Evolutionary conservation across 2,797 vertebrate genomes (phyloP).

Genomic region (Poeciliopsis paucimaculata): DNA sequence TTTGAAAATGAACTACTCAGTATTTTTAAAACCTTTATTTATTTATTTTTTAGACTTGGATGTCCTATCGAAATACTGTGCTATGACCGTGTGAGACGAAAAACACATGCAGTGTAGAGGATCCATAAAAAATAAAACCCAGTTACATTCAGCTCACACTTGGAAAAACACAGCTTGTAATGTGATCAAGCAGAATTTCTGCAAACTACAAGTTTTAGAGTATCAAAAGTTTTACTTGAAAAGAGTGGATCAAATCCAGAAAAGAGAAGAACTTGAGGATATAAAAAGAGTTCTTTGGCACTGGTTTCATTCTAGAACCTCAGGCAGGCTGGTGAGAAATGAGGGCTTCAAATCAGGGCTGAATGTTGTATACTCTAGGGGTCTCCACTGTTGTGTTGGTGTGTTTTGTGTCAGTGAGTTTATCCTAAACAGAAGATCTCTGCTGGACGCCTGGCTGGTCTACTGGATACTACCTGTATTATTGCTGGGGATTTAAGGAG

Average conservation of each 20-base stretch:
- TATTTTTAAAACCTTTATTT: background rate
- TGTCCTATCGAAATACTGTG: background rate
- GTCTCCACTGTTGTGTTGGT: background rate
- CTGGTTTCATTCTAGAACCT: constrained; percentile 10
- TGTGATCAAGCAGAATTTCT: background rate
- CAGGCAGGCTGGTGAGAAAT: constrained; percentile 9
- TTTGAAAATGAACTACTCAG: background rate
- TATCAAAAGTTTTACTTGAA: background rate
- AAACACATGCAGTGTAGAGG: background rate
- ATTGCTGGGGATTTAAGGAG: background rate
- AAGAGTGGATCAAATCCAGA: background rate
- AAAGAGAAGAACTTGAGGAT: background rate
- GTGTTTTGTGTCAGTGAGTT: background rate
- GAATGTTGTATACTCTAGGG: background rate
- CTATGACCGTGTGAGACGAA: background rate
- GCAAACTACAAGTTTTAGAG: background rate
- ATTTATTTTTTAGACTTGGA: background rate
- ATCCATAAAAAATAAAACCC: background rate
- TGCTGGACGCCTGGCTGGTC: background rate
- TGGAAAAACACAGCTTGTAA: background rate
- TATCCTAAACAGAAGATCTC: background rate
- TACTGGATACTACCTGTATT: background rate
- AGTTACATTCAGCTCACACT: background rate
- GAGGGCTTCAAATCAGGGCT: constrained; percentile 12
- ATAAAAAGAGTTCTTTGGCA: constrained; percentile 4